phyloP scores from a whole-genome alignment of 2,113 vertebrate genomes.

The Notechis scutatus region DNA sequence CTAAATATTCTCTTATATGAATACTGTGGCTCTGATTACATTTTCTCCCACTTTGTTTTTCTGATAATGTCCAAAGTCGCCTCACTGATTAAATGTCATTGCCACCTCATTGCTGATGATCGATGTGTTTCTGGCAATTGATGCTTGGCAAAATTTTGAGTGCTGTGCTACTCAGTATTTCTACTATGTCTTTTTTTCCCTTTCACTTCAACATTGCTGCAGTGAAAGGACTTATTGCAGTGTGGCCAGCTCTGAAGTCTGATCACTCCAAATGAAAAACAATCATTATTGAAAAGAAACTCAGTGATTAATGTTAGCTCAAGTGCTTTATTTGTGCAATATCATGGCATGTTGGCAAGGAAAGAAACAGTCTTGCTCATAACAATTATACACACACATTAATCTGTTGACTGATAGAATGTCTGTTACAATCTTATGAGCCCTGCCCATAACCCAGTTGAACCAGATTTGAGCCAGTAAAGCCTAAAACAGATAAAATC shows the following conservation, averaged over 20 bases:
- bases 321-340: slow-evolving; percentile 2
- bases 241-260: slow-evolving; percentile 16
- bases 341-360: not conserved
- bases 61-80: not conserved
- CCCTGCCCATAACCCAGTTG: not conserved
- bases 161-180: slow-evolving; percentile 7
- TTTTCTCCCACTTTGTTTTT: not conserved
- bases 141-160: not conserved
- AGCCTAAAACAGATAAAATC: not conserved
- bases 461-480: not conserved
- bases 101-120: not conserved
- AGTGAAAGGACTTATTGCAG: not conserved
- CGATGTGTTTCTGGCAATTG: not conserved
- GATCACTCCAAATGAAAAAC: not conserved
- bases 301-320: not conserved
- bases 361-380: not conserved
- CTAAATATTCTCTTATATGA: not conserved
- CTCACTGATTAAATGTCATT: not conserved
- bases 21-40: not conserved
- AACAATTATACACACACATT: not conserved
- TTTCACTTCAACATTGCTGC: not conserved
- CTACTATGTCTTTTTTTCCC: not conserved
- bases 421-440: not conserved
- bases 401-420: not conserved
- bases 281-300: slow-evolving; percentile 1